Conservation (phyloP, 2,888 invertebrate species). For the Athripsodes cinereus region DNA sequence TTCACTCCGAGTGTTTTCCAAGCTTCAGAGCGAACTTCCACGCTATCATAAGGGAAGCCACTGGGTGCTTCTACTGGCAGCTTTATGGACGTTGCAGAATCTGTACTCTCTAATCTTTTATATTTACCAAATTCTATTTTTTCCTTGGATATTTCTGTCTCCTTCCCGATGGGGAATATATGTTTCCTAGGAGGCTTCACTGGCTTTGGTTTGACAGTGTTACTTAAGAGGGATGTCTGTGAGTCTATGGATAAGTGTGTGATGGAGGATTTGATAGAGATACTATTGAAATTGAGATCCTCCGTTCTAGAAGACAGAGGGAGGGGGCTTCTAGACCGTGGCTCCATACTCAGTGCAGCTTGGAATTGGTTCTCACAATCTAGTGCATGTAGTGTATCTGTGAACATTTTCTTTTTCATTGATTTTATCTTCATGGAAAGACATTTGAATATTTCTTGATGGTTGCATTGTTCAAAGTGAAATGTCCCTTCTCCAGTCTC, state of each 20-base stretch:
- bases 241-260: slow-evolving; percentile 42
- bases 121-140: slow-evolving; percentile 50
- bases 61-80: slow-evolving; percentile 33
- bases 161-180: slow-evolving; percentile 33
- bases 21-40: slow-evolving; percentile 71
- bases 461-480: slow-evolving; percentile 72
- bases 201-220: slow-evolving; percentile 54
- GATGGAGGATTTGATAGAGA: slow-evolving; percentile 31
- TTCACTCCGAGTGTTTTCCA: slow-evolving; percentile 76
- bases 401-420: slow-evolving; percentile 77
- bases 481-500: slow-evolving; percentile 81
- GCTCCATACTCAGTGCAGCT: slow-evolving; percentile 70
- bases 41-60: slow-evolving; percentile 62
- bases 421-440: slow-evolving; percentile 79
- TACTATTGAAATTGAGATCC: slow-evolving; percentile 43
- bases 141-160: slow-evolving; percentile 39
- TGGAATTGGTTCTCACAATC: slow-evolving; percentile 70
- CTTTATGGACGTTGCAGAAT: slow-evolving; percentile 42
- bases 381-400: slow-evolving; percentile 56
- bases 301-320: slow-evolving; percentile 57
- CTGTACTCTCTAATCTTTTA: slow-evolving; percentile 44
- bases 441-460: slow-evolving; percentile 77
- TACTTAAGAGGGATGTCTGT: slow-evolving; percentile 37
- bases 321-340: slow-evolving; percentile 74
- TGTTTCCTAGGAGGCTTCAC: slow-evolving; percentile 58